Conservation (phyloP, 2,797 vertebrate species). For the Garrulus glandarius region DNA sequence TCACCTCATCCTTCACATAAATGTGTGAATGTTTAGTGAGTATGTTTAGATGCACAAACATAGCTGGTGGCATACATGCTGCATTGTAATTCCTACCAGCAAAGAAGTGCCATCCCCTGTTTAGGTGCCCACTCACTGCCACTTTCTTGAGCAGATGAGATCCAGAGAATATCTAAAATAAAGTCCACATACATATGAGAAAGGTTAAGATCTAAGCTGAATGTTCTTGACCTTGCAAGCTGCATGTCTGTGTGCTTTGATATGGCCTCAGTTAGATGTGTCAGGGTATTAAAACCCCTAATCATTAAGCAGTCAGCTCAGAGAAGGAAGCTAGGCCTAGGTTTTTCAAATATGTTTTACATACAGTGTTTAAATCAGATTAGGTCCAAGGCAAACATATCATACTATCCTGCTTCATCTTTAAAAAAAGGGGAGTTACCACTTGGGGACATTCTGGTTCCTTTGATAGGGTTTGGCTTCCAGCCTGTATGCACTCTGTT, state of each 20-base stretch:
- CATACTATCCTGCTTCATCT: not conserved
- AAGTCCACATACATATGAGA: not conserved
- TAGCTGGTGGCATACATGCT: not conserved
- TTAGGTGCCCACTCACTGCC: not conserved
- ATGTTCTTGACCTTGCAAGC: not conserved
- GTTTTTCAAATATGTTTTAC: not conserved
- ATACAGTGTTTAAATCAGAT: not conserved
- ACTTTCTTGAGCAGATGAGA: not conserved
- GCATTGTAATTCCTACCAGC: not conserved
- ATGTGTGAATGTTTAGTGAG: not conserved
- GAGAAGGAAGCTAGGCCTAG: not conserved
- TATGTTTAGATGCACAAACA: not conserved
- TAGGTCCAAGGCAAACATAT: not conserved
- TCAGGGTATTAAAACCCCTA: not conserved
- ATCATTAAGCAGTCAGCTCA: fast-evolving
- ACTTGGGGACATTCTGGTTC: not conserved
- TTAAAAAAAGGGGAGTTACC: not conserved
- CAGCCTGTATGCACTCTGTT: not conserved
- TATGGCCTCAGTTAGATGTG: not conserved
- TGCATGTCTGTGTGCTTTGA: not conserved
- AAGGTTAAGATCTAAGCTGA: not conserved
- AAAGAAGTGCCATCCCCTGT: not conserved
- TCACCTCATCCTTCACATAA: not conserved
- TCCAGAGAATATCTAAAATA: not conserved
- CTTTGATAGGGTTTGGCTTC: not conserved